A percentile compares a stretch with the other conserved stretches of the same genome.
Evolutionary conservation across 1,140 invertebrate genomes (phyloP).

Genomic region (Anadara kagoshimensis): DNA sequence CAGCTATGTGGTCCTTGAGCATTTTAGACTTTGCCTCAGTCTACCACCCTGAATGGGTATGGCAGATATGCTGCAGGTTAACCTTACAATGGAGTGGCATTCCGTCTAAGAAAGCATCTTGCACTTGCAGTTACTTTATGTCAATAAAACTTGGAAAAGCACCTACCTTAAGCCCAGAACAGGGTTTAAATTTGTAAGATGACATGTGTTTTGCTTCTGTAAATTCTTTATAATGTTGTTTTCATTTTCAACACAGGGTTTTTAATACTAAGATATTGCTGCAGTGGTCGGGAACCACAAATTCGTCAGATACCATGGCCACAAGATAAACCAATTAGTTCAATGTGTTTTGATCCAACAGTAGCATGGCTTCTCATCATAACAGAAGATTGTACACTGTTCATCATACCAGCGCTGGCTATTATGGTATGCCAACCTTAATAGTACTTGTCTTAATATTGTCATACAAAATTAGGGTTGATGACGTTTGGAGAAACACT

Average conservation of each 20-base stretch:
- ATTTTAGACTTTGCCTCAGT: too few relatives aligned
- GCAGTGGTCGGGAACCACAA: conserved; percentile 69
- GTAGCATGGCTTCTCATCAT: conserved; percentile 81
- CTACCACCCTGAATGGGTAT: too few relatives aligned
- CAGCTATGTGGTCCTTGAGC: too few relatives aligned
- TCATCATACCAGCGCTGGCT: conserved; percentile 79
- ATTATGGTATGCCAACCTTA: conserved; percentile 71
- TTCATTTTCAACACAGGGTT: conserved; percentile 44
- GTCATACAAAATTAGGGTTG: too few relatives aligned
- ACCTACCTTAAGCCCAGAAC: background rate
- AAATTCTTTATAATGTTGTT: background rate
- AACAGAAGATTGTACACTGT: conserved; percentile 79
- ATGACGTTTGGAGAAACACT: too few relatives aligned
- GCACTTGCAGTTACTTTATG: background rate
- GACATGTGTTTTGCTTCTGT: background rate
- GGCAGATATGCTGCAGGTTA: too few relatives aligned
- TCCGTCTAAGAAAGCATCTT: too few relatives aligned
- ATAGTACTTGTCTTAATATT: too few relatives aligned
- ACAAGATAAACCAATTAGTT: conserved; percentile 78
- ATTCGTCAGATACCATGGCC: conserved; percentile 83
- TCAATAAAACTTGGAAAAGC: background rate
- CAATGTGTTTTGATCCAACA: conserved; percentile 82
- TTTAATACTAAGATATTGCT: conserved; percentile 52
- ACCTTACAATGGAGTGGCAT: too few relatives aligned
- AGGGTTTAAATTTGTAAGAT: background rate